These are phyloP conservation scores for Lathronympha strigana DNA, from an alignment of 2,888 invertebrate species.

Conservation along the genomic window DNA sequence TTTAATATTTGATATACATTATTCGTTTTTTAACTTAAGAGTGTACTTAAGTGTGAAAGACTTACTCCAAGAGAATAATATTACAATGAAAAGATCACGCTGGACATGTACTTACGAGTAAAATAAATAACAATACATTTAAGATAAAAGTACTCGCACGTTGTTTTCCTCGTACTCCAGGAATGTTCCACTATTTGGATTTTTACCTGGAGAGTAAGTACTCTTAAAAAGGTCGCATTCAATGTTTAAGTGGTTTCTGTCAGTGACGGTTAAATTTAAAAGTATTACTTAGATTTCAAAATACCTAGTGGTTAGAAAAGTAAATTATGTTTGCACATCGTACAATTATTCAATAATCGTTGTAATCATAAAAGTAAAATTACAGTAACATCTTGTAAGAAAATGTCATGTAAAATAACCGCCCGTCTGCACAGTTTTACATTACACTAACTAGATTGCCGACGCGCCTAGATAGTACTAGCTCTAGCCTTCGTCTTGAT, in stretches of 20 bases:
- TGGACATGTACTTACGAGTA: no score
- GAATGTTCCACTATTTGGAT: background rate
- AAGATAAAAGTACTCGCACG: no score
- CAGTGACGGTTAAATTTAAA: background rate
- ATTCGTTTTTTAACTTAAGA: no score
- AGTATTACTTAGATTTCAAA: background rate
- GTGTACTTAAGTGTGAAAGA: no score
- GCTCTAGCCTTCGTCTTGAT: conserved; percentile 23
- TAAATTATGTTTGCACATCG: background rate
- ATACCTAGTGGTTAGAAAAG: background rate
- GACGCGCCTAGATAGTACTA: conserved; percentile 32
- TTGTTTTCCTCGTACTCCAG: background rate
- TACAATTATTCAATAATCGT: no score
- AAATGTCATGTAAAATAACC: conserved; percentile 19
- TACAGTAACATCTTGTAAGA: background rate
- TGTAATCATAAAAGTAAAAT: no score
- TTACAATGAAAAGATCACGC: no score
- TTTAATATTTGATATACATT: no score
- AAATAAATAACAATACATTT: no score
- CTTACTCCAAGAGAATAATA: no score
- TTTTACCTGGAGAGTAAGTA: background rate
- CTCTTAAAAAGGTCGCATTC: background rate
- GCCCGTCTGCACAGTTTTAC: conserved; percentile 34
- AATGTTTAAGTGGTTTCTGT: background rate
- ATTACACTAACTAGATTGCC: conserved; percentile 48